These are phyloP conservation scores for Pao palembangensis DNA, from an alignment of 2,113 vertebrate genomes.

Conservation along the genomic window DNA sequence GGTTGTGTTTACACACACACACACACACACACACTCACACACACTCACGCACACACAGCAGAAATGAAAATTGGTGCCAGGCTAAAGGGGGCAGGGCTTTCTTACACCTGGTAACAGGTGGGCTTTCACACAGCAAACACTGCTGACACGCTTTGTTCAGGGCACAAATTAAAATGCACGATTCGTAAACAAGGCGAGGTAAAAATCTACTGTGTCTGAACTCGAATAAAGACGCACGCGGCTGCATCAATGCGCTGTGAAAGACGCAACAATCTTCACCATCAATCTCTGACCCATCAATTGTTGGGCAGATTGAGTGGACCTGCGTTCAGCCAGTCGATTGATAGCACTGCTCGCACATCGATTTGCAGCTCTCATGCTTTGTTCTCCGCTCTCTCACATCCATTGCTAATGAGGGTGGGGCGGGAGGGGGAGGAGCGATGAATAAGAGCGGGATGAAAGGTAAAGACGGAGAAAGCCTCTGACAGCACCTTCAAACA, in stretches of 20 bases:
- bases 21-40: slow-evolving; percentile 5
- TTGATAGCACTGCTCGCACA: slow-evolving; percentile 58
- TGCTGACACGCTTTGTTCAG: slow-evolving; percentile 25
- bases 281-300: slow-evolving; percentile 60
- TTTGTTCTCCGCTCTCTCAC: slow-evolving; percentile 67
- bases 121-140: slow-evolving; percentile 1
- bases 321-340: slow-evolving; percentile 57
- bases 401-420: slow-evolving; percentile 60
- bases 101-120: too few relatives aligned
- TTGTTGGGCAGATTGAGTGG: slow-evolving; percentile 44
- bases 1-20: slow-evolving; percentile 39
- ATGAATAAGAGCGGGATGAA: slow-evolving; percentile 62
- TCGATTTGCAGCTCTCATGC: slow-evolving; percentile 59
- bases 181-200: slow-evolving; percentile 32
- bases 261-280: slow-evolving; percentile 39
- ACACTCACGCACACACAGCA: slow-evolving; percentile 28
- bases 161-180: slow-evolving; percentile 30
- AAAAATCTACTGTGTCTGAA: slow-evolving; percentile 26
- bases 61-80: slow-evolving; percentile 10
- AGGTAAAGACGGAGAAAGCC: slow-evolving; percentile 52
- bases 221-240: slow-evolving; percentile 22
- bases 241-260: slow-evolving; percentile 28
- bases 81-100: slow-evolving; percentile 23
- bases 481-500: slow-evolving; percentile 67
- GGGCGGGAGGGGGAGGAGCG: slow-evolving; percentile 43